Conservation (phyloP, 1,140 invertebrate species). For the Wasmannia auropunctata region DNA sequence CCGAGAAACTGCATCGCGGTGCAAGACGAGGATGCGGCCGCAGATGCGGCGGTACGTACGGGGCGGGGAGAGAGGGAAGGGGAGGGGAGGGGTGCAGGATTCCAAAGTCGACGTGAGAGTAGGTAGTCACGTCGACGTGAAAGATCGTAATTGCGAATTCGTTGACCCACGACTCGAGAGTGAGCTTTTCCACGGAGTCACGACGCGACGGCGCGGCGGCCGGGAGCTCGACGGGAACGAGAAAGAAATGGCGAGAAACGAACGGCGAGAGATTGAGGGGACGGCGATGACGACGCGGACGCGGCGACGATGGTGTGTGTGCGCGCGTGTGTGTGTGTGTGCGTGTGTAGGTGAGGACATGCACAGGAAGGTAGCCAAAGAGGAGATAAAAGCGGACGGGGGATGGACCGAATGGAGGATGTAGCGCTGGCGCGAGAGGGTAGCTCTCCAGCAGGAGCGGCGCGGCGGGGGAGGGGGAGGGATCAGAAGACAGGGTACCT, state of each 20-base stretch:
- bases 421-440: conserved; percentile 18
- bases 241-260: conserved; percentile 50
- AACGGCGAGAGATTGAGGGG: not conserved
- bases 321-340: too few relatives aligned
- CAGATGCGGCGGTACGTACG: conserved; percentile 2
- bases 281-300: not conserved
- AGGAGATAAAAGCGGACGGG: conserved; percentile 43
- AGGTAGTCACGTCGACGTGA: conserved; percentile 78
- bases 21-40: conserved; percentile 6
- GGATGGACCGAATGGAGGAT: conserved; percentile 33
- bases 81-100: conserved; percentile 13
- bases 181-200: conserved; percentile 73
- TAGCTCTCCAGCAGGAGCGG: not conserved
- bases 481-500: conserved; percentile 14
- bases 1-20: not conserved
- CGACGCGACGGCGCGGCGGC: conserved; percentile 24
- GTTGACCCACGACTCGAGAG: conserved; percentile 82
- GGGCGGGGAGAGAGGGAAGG: conserved; percentile 28
- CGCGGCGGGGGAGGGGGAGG: not conserved
- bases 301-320: conserved; percentile 27
- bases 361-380: conserved; percentile 23
- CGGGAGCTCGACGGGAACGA: conserved; percentile 26
- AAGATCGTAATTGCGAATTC: conserved; percentile 84
- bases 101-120: conserved; percentile 76
- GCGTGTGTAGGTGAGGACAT: conserved; percentile 23